Base-by-base conservation (phyloP, 2,797 vertebrate genomes). In the Allobates femoralis region DNA sequence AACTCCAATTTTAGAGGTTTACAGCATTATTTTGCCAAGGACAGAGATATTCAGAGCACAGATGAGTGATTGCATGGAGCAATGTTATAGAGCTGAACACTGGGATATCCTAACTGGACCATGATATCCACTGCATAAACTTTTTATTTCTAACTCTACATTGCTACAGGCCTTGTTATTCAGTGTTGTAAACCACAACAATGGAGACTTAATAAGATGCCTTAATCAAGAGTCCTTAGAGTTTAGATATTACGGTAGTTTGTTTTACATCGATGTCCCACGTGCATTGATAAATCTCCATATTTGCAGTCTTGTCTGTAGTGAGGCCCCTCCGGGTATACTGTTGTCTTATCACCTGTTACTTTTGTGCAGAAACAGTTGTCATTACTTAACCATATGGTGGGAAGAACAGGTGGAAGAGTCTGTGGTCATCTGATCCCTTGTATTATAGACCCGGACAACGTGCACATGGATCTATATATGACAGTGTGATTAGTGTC, bases 291-390 rank as follows among this genome's bases (percentile, higher is more conserved):
- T 74, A 74, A 23, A 46, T 50, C 66, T 16, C 26, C 5, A 14
- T 37, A 41, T 19, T 37, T 76, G 6, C 78, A 6, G 10, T 41
- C 66, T 55, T 56, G 32, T 21, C 14, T 21, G 2, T 32, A 51
- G 21, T 18, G 64, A 56, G 46, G 64, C 41, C 19, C 7, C 64
- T 30, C 5, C 4, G 6, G 46, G 28, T 62, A 81, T 41, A 18
- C 66, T 8, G 16, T 69, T 55, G 66, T 69, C 26, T 11, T 55
- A 37, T 34, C 84, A 85, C 77, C 84, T 85, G 84, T 71, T 80
- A 18, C 26, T 3, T 62, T 18, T 30, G 51, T 34, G 26, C 37
- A 62, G 14, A 7, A 41, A 32, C 53, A 74, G 71, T 32, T 86
- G 77, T 80, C 41, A 55, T 23, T 69, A 14, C 62, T 73, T 30